Evolutionary conservation across 2,113 vertebrate species (phyloP).

Genomic region (Ovis canadensis): DNA sequence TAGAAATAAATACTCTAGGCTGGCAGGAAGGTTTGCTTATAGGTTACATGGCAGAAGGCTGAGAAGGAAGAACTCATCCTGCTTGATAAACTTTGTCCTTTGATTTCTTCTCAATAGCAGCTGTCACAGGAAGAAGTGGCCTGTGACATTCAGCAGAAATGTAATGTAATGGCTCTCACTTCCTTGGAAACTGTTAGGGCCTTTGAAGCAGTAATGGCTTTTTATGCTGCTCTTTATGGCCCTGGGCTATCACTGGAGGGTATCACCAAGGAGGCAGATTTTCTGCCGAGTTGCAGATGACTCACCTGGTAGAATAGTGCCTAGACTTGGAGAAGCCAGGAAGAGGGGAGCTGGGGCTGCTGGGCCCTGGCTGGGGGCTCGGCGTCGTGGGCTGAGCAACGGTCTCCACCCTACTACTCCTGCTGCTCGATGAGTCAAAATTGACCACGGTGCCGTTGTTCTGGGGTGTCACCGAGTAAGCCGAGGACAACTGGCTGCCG

Average conservation of each 20-base stretch:
- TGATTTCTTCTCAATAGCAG: neutral
- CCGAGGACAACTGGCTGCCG: slow-evolving; percentile 82
- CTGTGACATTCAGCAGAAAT: neutral
- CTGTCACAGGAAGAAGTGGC: neutral
- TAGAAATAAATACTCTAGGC: neutral
- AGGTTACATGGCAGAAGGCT: neutral
- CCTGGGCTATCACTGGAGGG: no score
- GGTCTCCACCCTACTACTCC: slow-evolving; percentile 83
- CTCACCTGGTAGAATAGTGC: slow-evolving; percentile 81
- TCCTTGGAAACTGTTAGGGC: neutral
- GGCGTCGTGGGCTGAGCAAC: slow-evolving; percentile 82
- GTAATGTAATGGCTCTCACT: no score
- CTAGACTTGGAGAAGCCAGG: slow-evolving; percentile 77
- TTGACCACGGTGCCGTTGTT: slow-evolving; percentile 83
- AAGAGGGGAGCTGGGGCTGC: slow-evolving; percentile 71
- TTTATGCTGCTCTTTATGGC: no score
- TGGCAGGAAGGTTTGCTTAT: neutral
- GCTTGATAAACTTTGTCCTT: neutral
- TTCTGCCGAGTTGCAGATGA: neutral
- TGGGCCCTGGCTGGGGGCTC: slow-evolving; percentile 63
- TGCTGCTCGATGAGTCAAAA: slow-evolving; percentile 81
- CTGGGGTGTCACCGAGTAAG: slow-evolving; percentile 76
- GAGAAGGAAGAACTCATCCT: neutral
- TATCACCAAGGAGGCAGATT: neutral
- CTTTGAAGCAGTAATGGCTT: neutral